These are phyloP conservation scores for Neoascia interrupta DNA, from an alignment of 2,888 invertebrate genomes.

Conservation along the genomic window DNA sequence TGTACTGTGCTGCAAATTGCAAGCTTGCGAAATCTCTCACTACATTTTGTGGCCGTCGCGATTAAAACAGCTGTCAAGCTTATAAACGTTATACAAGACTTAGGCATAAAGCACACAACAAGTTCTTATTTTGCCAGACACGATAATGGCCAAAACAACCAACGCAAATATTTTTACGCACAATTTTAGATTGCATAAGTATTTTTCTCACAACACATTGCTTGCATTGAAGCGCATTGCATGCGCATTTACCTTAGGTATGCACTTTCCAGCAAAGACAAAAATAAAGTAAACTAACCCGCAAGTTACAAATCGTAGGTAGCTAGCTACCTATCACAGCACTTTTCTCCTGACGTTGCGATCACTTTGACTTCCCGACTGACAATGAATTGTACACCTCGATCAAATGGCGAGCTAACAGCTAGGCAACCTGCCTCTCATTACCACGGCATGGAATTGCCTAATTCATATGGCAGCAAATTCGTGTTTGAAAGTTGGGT, in stretches of 20 bases:
- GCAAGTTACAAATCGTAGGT: too few relatives aligned
- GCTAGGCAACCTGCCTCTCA: conserved; percentile 7
- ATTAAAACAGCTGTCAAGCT: too few relatives aligned
- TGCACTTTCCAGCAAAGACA: conserved; percentile 21
- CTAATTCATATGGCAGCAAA: conserved; percentile 9
- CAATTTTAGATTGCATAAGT: too few relatives aligned
- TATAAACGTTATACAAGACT: too few relatives aligned
- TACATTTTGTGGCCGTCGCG: too few relatives aligned
- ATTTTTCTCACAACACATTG: background rate
- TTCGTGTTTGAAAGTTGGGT: background rate
- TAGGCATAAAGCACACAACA: too few relatives aligned
- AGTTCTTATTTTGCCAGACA: too few relatives aligned
- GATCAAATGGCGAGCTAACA: conserved; percentile 27
- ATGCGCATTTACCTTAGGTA: conserved; percentile 36
- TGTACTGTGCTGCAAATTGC: too few relatives aligned
- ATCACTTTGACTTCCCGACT: conserved; percentile 49
- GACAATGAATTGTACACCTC: conserved; percentile 41
- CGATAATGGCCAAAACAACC: too few relatives aligned
- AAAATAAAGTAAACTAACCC: conserved; percentile 1
- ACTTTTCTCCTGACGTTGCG: conserved; percentile 44
- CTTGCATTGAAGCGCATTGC: background rate
- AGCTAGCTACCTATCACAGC: conserved; percentile 44
- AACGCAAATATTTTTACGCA: too few relatives aligned
- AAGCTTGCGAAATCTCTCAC: too few relatives aligned
- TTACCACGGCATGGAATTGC: too few relatives aligned